Evolutionary conservation across 1,140 invertebrate species (phyloP), one percentile per base, ranked within the genome.

Genomic region (Hestina assimilis): DNA sequence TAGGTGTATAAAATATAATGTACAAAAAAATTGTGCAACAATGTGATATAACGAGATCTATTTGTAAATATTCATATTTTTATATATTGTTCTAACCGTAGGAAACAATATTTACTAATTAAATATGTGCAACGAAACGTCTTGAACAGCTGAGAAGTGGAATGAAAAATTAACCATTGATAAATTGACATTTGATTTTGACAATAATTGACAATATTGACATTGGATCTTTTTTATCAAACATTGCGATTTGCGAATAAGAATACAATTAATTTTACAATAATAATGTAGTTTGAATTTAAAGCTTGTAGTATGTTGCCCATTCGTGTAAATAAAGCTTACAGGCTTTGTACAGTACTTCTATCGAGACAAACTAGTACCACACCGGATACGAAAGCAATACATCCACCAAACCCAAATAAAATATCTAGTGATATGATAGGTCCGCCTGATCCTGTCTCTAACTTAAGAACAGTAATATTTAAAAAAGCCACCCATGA

Each of bases 361-460:
- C 8, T 43, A 43, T 40, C 15, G 11, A 48, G 35, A 23, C 28
- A 50, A 8, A 59, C 59, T n/a, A 82, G 69, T 41, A 75, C 75
- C 14, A 63, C 68, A 50, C 26, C 59, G 5, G 72, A 84, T 40
- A 48, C 66, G 5, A 85, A 83, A 59, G 62, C 69, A 4, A 55
- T 72, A 5, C 73, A 80, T 58, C 42, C 67, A 12, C 85, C 83
- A n/a, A 83, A 84, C 54, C 76, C 80, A 0, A 69, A 71, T 7
- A 83, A 80, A 47, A 85, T 88, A 47, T 69, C 64, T 1, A 81
- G 57, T 56, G 85, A 89, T 59, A 83, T 89, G 81, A 93, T 96
- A 29, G 95, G 95, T n/a, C 94, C 94, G 0, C 93, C 95, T 12
- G 92, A 96, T 87, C 90, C 92, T 14, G 72, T 93, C 7, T 96